Evolutionary conservation across 2,113 vertebrate genomes (phyloP), one percentile per base, ranked within the genome.

Genomic region (Archocentrus centrarchus): DNA sequence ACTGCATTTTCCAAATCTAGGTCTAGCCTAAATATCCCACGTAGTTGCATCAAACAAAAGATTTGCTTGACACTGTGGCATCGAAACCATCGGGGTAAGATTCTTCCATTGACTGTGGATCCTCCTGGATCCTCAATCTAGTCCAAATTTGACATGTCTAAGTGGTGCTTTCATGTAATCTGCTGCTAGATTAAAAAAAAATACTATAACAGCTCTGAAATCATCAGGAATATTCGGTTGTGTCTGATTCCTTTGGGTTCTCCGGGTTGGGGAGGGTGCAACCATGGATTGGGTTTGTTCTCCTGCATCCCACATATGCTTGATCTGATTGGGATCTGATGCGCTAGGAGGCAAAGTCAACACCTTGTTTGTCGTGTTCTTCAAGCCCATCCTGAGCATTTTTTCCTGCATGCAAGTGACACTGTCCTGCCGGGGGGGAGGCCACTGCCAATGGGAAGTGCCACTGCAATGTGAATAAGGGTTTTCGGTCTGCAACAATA

Each of bases 371-470:
- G 9, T 53, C 15, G 7, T 53, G 6, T 50, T 70, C 24, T 22
- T 70, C 22, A 50, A 68, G 64, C 47, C 14, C 11, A 50, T 50
- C 41, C 41, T 44, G 11, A 47, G 64, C 64, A 68, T 47, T 27
- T 68, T 68, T 47, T 68, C 8, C 4, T 1, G 0, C 3, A 22
- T 11, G 64, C 14, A 2, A 68, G 39, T 47, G 64, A 41, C 15
- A 70, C 41, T 70, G 41, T 70, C 3, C 64, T 50, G 64, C 41
- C 11, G 64, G 64, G 8, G 41, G 22, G 8, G 41, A 70, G 22
- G 41, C 41, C 22, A 30, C 41, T 27, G 24, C 41, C 66, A 50
- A 24, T 11, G 14, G 66, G 24, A 70, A 53, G 47, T 17, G 15
- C 47, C 44, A 14, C 14, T 47, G 44, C 44, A 47, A 47, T 47